A percentile compares a stretch with the other conserved stretches of the same genome.
Evolutionary conservation across 1,140 invertebrate genomes (phyloP).

Genomic region (Apolygus lucorum): DNA sequence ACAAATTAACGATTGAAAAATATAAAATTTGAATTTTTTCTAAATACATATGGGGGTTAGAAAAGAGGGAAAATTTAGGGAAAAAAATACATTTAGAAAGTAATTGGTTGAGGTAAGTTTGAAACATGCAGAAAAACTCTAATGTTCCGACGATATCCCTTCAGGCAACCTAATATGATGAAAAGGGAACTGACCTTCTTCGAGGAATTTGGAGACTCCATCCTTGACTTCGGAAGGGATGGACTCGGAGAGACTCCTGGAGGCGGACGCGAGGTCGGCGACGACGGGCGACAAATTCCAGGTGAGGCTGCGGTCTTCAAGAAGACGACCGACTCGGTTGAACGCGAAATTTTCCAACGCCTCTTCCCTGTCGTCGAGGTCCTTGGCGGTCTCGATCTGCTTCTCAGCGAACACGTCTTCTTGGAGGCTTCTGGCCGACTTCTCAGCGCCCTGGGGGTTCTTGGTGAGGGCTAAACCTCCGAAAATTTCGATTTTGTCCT

Average conservation of each 20-base stretch:
- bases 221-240: conserved; percentile 44
- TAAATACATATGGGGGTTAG: no score
- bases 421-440: conserved; percentile 17
- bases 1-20: no score
- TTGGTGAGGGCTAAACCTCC: conserved; percentile 48
- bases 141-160: no score
- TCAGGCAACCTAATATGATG: no score
- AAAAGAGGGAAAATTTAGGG: no score
- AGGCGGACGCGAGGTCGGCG: conserved; percentile 43
- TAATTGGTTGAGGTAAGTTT: no score
- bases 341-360: conserved; percentile 51
- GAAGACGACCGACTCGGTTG: conserved; percentile 46
- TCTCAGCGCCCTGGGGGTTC: conserved; percentile 27
- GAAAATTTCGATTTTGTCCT: conserved; percentile 47
- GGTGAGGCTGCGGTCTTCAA: conserved; percentile 47
- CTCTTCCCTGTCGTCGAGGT: conserved; percentile 46
- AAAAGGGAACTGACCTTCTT: conserved; percentile 47
- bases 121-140: no score
- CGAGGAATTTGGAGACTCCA: conserved; percentile 46
- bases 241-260: conserved; percentile 43
- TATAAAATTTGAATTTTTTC: no score
- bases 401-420: conserved; percentile 41
- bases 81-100: no score
- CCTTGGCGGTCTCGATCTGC: conserved; percentile 43
- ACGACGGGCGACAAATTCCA: conserved; percentile 45